A percentile compares a stretch with the other conserved stretches of the same genome.
phyloP scores from a whole-genome alignment of 2,113 vertebrate genomes.

The Chunga burmeisteri region DNA sequence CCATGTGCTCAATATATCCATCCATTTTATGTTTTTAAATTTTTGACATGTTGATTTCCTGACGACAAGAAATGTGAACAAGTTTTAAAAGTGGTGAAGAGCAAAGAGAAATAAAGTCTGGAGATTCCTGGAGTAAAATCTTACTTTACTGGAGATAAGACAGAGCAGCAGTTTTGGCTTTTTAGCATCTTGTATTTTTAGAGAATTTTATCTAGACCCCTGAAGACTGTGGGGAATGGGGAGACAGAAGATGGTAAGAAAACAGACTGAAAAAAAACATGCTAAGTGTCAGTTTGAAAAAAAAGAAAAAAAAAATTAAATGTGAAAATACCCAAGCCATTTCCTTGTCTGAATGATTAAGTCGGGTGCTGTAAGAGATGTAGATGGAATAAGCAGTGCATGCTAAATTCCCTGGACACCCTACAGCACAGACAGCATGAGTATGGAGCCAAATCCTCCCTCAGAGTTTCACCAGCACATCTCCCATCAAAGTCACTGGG shows the following conservation, averaged over 20 bases:
- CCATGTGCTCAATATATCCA: neutral
- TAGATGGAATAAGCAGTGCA: neutral
- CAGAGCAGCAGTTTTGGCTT: neutral
- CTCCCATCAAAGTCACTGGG: neutral
- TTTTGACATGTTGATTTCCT: neutral
- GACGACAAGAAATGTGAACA: neutral
- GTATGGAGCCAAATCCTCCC: neutral
- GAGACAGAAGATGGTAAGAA: neutral
- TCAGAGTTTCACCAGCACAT: neutral
- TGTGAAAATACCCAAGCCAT: neutral
- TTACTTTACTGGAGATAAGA: neutral
- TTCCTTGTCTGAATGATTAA: conserved; percentile 19
- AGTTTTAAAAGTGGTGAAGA: neutral
- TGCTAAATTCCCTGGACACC: neutral
- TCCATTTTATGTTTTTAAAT: neutral
- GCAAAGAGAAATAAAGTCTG: neutral
- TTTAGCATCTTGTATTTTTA: neutral
- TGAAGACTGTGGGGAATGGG: neutral
- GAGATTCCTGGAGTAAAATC: neutral
- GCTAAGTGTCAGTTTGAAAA: neutral
- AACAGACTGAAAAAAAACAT: neutral
- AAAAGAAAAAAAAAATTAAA: neutral
- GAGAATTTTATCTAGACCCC: neutral
- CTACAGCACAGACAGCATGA: neutral
- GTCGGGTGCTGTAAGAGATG: neutral